Evolutionary conservation across 2,888 invertebrate genomes (phyloP).

Genomic region (Barypeithes pellucidus): DNA sequence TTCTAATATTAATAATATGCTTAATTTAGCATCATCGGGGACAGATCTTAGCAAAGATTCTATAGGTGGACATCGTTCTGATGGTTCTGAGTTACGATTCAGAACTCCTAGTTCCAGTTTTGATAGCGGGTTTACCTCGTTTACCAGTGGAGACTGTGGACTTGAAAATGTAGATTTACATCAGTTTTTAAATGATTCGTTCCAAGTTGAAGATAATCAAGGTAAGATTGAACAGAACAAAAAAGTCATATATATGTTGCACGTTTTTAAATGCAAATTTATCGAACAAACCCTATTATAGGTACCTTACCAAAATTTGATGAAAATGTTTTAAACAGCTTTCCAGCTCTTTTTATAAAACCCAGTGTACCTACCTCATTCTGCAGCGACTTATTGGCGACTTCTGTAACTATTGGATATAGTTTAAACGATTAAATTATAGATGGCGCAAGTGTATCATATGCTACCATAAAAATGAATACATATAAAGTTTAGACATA

Average conservation of each 20-base stretch:
- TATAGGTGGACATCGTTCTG: neutral
- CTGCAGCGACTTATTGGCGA: too few species aligned
- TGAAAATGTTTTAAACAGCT: too few species aligned
- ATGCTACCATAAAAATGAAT: neutral
- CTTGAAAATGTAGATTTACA: neutral
- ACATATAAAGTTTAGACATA: too few species aligned
- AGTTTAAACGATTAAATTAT: neutral
- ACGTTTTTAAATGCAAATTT: too few species aligned
- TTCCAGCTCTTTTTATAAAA: too few species aligned
- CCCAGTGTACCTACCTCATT: too few species aligned
- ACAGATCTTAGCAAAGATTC: neutral
- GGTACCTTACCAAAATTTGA: too few species aligned
- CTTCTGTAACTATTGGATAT: neutral
- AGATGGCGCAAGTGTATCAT: conserved; percentile 3
- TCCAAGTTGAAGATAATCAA: neutral
- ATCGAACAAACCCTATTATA: too few species aligned
- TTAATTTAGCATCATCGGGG: neutral
- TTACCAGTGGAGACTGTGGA: neutral
- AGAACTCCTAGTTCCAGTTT: neutral
- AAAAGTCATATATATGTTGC: too few species aligned
- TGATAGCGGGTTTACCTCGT: neutral
- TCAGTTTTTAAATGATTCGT: neutral
- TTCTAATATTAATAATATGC: too few species aligned
- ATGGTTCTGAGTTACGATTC: neutral
- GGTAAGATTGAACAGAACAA: neutral